These are phyloP conservation scores for Cotesia chilonis DNA, from an alignment of 1,140 invertebrate genomes.

Conservation along the genomic window DNA sequence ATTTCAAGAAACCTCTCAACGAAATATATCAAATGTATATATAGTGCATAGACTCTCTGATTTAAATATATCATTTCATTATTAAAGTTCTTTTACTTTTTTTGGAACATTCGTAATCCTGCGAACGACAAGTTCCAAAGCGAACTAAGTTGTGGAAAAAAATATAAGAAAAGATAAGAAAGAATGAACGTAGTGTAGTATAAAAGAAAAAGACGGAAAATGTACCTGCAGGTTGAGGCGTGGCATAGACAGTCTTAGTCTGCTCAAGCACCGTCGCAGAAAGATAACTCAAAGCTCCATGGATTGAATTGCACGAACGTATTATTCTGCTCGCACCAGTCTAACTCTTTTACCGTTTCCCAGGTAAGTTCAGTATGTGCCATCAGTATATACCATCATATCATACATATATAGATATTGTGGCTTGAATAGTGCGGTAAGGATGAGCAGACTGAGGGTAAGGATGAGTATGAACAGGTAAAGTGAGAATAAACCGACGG, in stretches of 20 bases:
- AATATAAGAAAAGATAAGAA: neutral
- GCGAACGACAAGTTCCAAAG: conserved; percentile 17
- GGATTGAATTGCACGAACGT: conserved; percentile 21
- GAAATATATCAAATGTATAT: neutral
- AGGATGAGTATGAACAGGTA: too few relatives aligned
- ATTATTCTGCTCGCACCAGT: conserved; percentile 10
- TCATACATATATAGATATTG: neutral
- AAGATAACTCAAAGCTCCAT: conserved; percentile 18
- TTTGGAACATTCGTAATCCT: conserved; percentile 49
- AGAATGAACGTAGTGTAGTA: neutral
- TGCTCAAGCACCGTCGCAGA: conserved; percentile 12
- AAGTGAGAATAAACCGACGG: neutral
- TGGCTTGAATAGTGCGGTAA: too few relatives aligned
- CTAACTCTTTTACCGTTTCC: too few relatives aligned
- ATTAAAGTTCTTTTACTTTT: conserved; percentile 43
- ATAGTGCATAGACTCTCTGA: conserved; percentile 33
- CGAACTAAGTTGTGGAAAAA: neutral
- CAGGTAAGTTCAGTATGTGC: too few relatives aligned
- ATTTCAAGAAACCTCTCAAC: neutral
- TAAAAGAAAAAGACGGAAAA: neutral
- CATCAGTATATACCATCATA: neutral
- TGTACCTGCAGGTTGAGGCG: conserved; percentile 14
- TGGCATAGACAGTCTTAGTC: conserved; percentile 17
- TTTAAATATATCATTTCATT: conserved; percentile 57
- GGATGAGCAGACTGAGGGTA: too few relatives aligned